A percentile compares a stretch with the other conserved stretches of the same genome.
phyloP scores from a whole-genome alignment of 2,113 vertebrate genomes.

The Phaethornis superciliosus region DNA sequence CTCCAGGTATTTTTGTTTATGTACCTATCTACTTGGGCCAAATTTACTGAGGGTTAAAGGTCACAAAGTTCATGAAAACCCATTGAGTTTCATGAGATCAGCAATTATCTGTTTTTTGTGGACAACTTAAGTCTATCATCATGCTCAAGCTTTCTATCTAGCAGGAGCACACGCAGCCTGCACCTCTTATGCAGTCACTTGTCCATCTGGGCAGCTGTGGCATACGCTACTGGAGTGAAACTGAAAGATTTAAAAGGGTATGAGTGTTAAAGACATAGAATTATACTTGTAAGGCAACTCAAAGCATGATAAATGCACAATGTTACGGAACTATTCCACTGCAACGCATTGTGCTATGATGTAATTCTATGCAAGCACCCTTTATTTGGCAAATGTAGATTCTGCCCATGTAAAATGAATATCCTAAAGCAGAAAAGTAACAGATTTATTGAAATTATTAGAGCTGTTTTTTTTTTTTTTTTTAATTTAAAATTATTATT shows the following conservation, averaged over 20 bases:
- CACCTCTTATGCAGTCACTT: not conserved
- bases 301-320: not conserved
- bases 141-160: accelerated
- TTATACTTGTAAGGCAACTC: not conserved
- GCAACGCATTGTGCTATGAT: not conserved
- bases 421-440: not conserved
- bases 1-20: not conserved
- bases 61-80: constrained; percentile 20
- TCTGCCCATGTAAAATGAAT: not conserved
- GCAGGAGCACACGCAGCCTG: not conserved
- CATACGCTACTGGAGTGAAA: not conserved
- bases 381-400: not conserved
- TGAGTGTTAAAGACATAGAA: not conserved
- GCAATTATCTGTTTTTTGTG: not conserved
- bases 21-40: not conserved
- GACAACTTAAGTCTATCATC: constrained; percentile 9
- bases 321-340: not conserved
- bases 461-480: accelerated
- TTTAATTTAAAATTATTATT: not conserved
- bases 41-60: constrained; percentile 3
- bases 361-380: not conserved
- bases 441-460: not conserved
- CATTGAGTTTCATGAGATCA: constrained; percentile 28
- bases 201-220: not conserved
- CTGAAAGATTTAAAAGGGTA: not conserved